Base-by-base conservation (phyloP, 2,113 vertebrate species). In the Ceyx melanurus region DNA sequence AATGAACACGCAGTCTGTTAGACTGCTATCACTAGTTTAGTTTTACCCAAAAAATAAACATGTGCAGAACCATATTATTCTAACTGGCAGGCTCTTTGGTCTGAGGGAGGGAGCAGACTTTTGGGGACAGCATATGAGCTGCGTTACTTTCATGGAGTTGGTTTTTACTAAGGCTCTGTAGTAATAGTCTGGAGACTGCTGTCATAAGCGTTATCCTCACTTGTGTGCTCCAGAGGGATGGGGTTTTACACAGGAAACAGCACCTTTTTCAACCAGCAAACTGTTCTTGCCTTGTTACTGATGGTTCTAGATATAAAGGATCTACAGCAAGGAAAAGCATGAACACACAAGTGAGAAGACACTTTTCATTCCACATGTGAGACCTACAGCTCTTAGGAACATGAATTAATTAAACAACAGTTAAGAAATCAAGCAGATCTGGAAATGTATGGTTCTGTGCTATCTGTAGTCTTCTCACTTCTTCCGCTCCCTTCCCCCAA, bases 361-460 rank as follows among this genome's bases (percentile, higher is more conserved):
- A 4, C 16, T 20, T 77, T 82, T 68, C 58, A 66, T 89, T 93
- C 64, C 29, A 15, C 33, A 3, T 43, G 58, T 6, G 22, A 88
- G 74, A 86, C 60, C 57, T 25, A 3, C 48, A 77, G 68, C 64
- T 15, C 58, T 91, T 9, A 7, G 66, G 66, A 74, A 26, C 64
- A 45, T 2, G 9, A 92, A 56, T 57, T 97, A 92, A 89, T 94
- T 88, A 83, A 50, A 46, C 54, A 51, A 45, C 0, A 6, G 60
- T 88, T 87, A 93, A 91, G 78, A 86, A 90, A 82, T 64, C 82
- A 86, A 91, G 56, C 56, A 77, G 74, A 90, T 84, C 74, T 56
- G 70, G 79, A 67, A 86, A 88, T 80, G n/a, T 40, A 20, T 37
- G 43, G 67, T 77, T 26, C 33, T 71, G 43, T 83, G 81, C 66